Evolutionary conservation across 2,113 vertebrate genomes (phyloP).

Genomic region (Onychostruthus taczanowskii): DNA sequence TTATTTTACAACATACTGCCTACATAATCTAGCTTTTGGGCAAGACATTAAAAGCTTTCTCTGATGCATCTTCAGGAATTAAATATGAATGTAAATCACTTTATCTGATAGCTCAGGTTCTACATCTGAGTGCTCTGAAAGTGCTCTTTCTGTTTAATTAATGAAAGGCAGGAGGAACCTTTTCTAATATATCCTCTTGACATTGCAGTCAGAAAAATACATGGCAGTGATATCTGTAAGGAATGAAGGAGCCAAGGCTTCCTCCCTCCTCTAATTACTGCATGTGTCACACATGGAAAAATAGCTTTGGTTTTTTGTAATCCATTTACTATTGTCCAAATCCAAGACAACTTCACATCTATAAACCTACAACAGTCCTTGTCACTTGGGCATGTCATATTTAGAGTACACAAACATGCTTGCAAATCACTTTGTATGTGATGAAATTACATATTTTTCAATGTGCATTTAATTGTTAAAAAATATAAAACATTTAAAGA

Average conservation of each 20-base stretch:
- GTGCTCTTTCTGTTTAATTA: neutral
- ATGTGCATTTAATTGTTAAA: neutral
- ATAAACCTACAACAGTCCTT: neutral
- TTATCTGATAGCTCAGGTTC: neutral
- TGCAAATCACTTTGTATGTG: neutral
- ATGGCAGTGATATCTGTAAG: neutral
- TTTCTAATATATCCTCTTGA: neutral
- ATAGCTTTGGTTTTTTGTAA: neutral
- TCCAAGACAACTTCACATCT: neutral
- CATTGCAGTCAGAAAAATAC: neutral
- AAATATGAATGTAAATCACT: constrained; percentile 33
- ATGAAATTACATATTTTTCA: neutral
- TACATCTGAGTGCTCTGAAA: neutral
- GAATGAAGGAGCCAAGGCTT: neutral
- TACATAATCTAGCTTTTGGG: neutral
- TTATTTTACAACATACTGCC: neutral
- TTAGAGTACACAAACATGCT: neutral
- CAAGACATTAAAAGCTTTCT: neutral
- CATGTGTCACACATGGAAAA: accelerated
- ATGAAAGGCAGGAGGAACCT: neutral
- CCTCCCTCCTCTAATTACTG: neutral
- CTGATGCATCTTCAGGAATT: neutral
- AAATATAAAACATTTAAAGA: neutral
- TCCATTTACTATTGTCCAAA: neutral
- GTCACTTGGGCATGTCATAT: neutral